A percentile compares a stretch with the other conserved stretches of the same genome.
Evolutionary conservation across 37 sponge, comb jelly and placozoan species (phyloP).

Genomic region (Ephydatia muelleri): DNA sequence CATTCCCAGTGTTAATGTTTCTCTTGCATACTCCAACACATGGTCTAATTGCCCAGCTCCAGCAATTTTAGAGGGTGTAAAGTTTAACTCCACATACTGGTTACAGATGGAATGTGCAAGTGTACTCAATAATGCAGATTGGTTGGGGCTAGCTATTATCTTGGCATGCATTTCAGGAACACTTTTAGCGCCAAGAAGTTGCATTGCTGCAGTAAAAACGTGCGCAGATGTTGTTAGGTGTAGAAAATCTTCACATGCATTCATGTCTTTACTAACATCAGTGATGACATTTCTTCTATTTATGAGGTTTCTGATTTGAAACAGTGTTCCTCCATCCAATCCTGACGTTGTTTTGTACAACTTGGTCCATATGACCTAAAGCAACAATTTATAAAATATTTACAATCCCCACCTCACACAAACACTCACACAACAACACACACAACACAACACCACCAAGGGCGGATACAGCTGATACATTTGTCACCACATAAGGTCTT

Average conservation of each 20-base stretch:
- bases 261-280: conserved; percentile 4
- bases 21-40: conserved; percentile 16
- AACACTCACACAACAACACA: not conserved
- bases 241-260: conserved; percentile 47
- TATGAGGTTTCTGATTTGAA: conserved; percentile 44
- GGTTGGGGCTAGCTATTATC: not conserved
- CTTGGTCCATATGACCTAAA: conserved; percentile 34
- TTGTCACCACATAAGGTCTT: too few relatives aligned
- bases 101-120: not conserved
- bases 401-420: not conserved
- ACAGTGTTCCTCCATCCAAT: conserved; percentile 9
- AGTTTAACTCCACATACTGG: not conserved
- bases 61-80: not conserved
- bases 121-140: not conserved
- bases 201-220: conserved; percentile 39
- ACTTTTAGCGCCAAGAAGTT: not conserved
- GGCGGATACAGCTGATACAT: too few relatives aligned
- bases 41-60: not conserved
- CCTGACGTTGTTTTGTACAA: conserved; percentile 6
- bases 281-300: conserved; percentile 37
- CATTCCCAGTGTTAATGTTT: conserved; percentile 3
- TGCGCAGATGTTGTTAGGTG: not conserved
- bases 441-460: not conserved
- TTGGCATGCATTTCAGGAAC: not conserved
- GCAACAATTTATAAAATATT: not conserved